These are phyloP conservation scores for Puffinus mauretanicus DNA, from an alignment of 2,113 vertebrate species.

Conservation along the genomic window DNA sequence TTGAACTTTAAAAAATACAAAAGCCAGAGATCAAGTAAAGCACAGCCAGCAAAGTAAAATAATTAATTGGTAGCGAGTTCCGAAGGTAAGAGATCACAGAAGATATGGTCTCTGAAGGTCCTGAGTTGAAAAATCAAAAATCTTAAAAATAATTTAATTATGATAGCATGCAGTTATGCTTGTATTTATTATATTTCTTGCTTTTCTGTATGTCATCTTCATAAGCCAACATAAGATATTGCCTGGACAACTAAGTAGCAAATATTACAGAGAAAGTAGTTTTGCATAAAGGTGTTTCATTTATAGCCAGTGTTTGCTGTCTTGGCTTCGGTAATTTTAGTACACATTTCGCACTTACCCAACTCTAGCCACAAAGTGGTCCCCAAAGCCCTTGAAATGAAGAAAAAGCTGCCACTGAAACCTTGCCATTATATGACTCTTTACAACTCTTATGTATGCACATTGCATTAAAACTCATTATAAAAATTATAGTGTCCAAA, in stretches of 20 bases:
- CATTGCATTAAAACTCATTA: not conserved
- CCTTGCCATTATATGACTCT: not conserved
- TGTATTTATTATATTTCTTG: not conserved
- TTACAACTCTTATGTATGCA: rapidly evolving
- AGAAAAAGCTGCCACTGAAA: not conserved
- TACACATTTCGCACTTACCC: not conserved
- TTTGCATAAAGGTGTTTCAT: not conserved
- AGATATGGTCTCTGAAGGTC: not conserved
- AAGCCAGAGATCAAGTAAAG: not conserved
- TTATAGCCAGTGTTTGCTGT: not conserved
- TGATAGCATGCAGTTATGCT: not conserved
- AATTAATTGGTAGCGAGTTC: not conserved
- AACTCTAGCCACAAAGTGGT: not conserved
- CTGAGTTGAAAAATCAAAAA: not conserved
- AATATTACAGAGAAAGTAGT: not conserved
- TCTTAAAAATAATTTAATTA: not conserved
- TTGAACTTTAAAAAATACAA: not conserved
- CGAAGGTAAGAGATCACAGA: not conserved
- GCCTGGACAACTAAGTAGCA: not conserved
- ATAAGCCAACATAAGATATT: not conserved
- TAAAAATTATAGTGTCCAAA: not conserved
- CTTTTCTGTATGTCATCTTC: not conserved
- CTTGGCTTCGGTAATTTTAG: not conserved
- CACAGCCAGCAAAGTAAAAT: not conserved
- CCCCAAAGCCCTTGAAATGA: not conserved